Base-by-base conservation (phyloP, 1,140 invertebrate species). In the Nasonia giraulti region DNA sequence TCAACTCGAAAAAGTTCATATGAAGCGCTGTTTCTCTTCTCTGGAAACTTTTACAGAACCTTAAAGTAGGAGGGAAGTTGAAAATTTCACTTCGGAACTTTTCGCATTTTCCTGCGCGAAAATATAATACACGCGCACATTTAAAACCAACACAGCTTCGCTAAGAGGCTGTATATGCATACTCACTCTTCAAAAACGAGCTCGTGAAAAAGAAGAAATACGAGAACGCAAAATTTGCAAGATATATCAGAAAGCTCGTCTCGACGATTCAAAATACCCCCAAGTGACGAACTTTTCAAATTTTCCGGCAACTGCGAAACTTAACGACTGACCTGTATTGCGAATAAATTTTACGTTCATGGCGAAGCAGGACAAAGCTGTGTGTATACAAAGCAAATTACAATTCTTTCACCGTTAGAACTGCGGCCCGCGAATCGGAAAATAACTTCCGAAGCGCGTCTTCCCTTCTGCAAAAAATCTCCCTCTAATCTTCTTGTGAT, bases 81-180 rank as follows among this genome's bases (percentile, higher is more conserved):
- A 82, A 82, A 73, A 82, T 82, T 82, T 40, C 55, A 31, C 47
- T 82, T 66, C 0, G 20, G 37, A 82, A 76, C 73, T 82, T 82
- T 82, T 62, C 55, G 27, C 71, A 74, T 82, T 82, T 82, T 31
- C 47, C 33, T 33, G 27, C 0, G 44, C 33, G 50, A 82, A 74
- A 76, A 40, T 75, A 73, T 68, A 33, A 33, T 69, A 73, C 50
- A 50, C 50, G 11, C 40, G 12, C 71, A 2, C 17, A 62, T 62
- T 62, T 62, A 62, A 62, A 55, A 55, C 4, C 17, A 55, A 55
- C 50, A 55, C 2, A 68, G 68, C 66, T 68, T 69, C 23, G 14
- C 8, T 37, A 69, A 7, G 3, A 37, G 33, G 4, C 33, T 37
- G 27, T 27, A 27, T 27, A 23, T 37, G 27, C 2, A 27, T 27